Evolutionary conservation across 2,888 invertebrate species (phyloP).

Genomic region (Ormyrus thymus): DNA sequence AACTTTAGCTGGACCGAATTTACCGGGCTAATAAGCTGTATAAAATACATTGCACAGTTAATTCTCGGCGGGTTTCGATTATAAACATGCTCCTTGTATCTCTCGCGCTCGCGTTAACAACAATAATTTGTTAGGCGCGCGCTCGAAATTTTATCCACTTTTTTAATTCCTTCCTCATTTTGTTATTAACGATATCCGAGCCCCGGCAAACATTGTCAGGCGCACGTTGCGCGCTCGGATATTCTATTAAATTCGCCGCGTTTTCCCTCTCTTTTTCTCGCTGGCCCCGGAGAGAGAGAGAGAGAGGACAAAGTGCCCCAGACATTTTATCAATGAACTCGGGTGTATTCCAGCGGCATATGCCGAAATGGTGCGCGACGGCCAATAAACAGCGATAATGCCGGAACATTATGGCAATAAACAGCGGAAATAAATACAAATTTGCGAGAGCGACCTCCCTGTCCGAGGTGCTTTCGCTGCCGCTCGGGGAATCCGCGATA

Average conservation of each 20-base stretch:
- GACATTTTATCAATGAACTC: constrained; percentile 61
- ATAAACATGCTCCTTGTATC: constrained; percentile 28
- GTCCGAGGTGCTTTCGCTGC: not conserved
- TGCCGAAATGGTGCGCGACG: constrained; percentile 37
- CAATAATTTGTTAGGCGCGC: constrained; percentile 26
- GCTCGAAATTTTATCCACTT: constrained; percentile 20
- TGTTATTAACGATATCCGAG: constrained; percentile 37
- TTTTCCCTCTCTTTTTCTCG: constrained; percentile 49
- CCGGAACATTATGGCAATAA: constrained; percentile 69
- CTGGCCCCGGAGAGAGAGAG: not conserved
- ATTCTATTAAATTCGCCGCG: constrained; percentile 61
- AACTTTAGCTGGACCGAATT: too few relatives aligned
- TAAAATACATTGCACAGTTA: not conserved
- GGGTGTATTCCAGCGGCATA: constrained; percentile 23
- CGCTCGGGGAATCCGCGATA: too few relatives aligned
- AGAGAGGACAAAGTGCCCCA: constrained; percentile 58
- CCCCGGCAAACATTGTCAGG: constrained; percentile 47
- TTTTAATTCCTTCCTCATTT: constrained; percentile 17
- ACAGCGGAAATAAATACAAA: constrained; percentile 72
- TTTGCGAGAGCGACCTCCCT: constrained; percentile 61
- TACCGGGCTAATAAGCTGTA: not conserved
- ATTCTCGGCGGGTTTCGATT: not conserved
- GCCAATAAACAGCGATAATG: constrained; percentile 72
- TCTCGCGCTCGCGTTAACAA: constrained; percentile 17
- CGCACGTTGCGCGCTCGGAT: constrained; percentile 57